Evolutionary conservation across 2,797 vertebrate genomes (phyloP), one percentile per base, ranked within the genome.

Genomic region (Knipowitschia caucasica): DNA sequence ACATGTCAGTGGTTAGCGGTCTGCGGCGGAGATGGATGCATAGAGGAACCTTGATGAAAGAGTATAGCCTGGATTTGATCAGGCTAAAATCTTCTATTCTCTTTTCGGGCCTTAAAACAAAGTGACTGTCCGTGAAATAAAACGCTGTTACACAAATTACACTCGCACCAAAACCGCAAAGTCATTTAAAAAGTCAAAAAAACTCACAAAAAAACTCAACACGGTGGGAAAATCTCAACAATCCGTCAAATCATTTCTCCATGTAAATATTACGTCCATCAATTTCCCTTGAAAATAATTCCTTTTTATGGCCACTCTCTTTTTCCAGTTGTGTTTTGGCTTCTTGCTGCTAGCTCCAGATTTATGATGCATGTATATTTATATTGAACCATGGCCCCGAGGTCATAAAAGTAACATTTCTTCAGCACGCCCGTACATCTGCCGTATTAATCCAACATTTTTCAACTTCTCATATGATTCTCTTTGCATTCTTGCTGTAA

Each of bases 1-100:
- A 89, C 86, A 89, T 84, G 88, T 86, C 81, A 87, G 85, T 85
- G 83, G 84, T 90, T 90, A 89, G 83, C 52, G 82, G 81, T 81
- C 80, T 83, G 80, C 59, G 80, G 72, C 67, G 50, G 62, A 69
- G 67, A 73, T 66, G 69, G 66, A 73, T 67, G 65, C 43, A 75
- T 61, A 49, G 71, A 42, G 62, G 67, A 60, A 57, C 64, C 72
- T 65, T 43, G 79, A 81, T 82, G 81, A 82, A 82, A 84, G 59
- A 63, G 68, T 39, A 69, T 39, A 69, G 75, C 71, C 85, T 86
- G 88, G 73, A 86, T 89, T 80, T 81, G 79, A 87, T 89, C 81
- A 75, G 63, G 69, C 66, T 65, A 73, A 80, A 83, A 78, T 79
- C 73, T 29, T 30, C 15, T 30, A 4, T 17, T 18, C 8, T 29